Base-by-base conservation (phyloP, 2,888 invertebrate species). In the Atrina japonica region DNA sequence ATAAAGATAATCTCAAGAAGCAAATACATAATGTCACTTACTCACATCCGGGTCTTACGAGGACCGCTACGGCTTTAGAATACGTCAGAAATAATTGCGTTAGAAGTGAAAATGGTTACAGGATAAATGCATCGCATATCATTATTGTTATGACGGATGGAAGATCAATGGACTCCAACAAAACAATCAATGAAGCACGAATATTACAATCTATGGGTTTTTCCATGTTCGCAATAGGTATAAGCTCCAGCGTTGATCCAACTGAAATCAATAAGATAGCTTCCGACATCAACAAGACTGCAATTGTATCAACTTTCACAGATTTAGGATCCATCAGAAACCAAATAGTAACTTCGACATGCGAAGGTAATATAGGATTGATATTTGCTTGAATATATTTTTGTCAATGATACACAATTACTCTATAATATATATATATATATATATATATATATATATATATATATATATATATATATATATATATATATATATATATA, bases 61-160 rank as follows among this genome's bases (percentile, higher is more conserved):
- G 23, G 35, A 56, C 56, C 18, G 23, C 7, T 9, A 56, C 2
- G 23, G 56, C 56, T 23, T 14, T 56, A 3, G 21, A 2, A 1
- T 23, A 7, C 5, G 56, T 40, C 5, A 6, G 56, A 16, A 56
- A 30, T 40, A 5, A 30, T 14, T 16, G 30, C 7, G 14, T 35
- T n/a, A 6, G 1, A 16, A 3, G 5, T 7, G 2, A 3, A 5
- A 35, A 56, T 7, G 56, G 56, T 21, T 21, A 3, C 3, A 18
- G 56, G 40, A n/a, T 14, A 7, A 23, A 30, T 23, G 56, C 56
- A 23, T 18, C 23, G 18, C 56, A 35, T 21, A 23, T 56, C 3
- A 40, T 56, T 11, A 35, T 56, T 30, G 56, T 56, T 23, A 21
- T 56, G 56, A 56, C 56, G 5, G 56, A 56, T 56, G 56, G 56